These are phyloP conservation scores for Epinotia brunnichana DNA, from an alignment of 2,888 invertebrate species.

Conservation along the genomic window DNA sequence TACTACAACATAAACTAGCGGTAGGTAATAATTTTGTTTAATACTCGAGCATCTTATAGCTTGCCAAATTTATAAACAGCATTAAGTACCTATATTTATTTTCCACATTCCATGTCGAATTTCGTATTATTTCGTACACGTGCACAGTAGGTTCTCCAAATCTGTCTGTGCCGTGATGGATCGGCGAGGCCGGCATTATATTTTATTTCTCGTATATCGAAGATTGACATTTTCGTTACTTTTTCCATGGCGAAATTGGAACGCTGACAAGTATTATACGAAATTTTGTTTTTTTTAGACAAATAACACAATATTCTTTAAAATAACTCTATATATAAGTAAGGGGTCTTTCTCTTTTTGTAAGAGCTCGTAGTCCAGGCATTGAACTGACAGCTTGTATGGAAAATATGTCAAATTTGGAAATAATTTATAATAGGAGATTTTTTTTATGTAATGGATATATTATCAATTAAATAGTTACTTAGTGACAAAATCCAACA, in stretches of 20 bases:
- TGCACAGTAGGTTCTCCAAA: slow-evolving; percentile 52
- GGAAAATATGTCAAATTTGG: too few species aligned
- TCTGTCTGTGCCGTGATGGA: slow-evolving; percentile 50
- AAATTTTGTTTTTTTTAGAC: slow-evolving; percentile 43
- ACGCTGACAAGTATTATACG: slow-evolving; percentile 45
- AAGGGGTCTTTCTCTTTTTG: too few species aligned
- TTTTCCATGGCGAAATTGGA: slow-evolving; percentile 45
- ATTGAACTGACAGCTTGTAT: too few species aligned
- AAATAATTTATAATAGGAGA: too few species aligned
- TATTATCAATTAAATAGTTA: too few species aligned
- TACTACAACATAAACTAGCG: background rate
- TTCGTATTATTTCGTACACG: slow-evolving; percentile 51
- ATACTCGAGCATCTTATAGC: background rate
- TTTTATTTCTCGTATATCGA: slow-evolving; percentile 57
- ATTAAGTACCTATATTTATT: slow-evolving; percentile 16
- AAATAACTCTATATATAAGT: background rate
- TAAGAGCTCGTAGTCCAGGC: too few species aligned
- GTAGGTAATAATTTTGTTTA: background rate
- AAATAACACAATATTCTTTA: slow-evolving; percentile 4
- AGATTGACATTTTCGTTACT: slow-evolving; percentile 64
- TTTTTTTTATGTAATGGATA: too few species aligned
- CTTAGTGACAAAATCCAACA: too few species aligned
- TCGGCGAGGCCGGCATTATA: slow-evolving; percentile 51
- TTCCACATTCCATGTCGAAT: slow-evolving; percentile 28
- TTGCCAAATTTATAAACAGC: slow-evolving; percentile 27